These are phyloP conservation scores for Corydoras sp. DNA, from an alignment of 2,113 vertebrate genomes.

Conservation along the genomic window DNA sequence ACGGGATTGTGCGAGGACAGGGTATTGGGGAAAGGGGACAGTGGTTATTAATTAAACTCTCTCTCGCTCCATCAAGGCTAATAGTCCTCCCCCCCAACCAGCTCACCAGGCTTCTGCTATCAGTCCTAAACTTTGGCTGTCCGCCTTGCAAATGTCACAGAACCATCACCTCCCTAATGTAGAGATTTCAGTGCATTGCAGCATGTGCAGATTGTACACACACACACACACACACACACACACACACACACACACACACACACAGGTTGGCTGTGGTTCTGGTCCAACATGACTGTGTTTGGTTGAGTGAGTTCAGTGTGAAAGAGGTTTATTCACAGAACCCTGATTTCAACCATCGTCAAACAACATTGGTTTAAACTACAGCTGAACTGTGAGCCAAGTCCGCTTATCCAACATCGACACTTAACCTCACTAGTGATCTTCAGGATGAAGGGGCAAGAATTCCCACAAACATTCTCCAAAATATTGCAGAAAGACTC, in stretches of 20 bases:
- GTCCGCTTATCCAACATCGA: no score
- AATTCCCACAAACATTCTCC: no score
- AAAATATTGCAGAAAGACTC: no score
- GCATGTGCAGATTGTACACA: slow-evolving; percentile 25
- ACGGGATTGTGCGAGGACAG: slow-evolving; percentile 47
- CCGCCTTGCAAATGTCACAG: slow-evolving; percentile 45
- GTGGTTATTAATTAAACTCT: slow-evolving; percentile 79
- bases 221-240: slow-evolving; percentile 36
- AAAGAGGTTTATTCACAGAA: no score
- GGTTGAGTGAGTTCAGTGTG: no score
- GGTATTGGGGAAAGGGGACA: slow-evolving; percentile 62
- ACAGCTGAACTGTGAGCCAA: no score
- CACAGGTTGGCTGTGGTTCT: neutral
- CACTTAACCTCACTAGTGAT: no score
- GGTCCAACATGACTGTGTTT: no score
- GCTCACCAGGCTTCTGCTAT: slow-evolving; percentile 8
- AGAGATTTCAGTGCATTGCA: slow-evolving; percentile 30
- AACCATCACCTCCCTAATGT: slow-evolving; percentile 36
- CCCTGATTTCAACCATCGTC: no score
- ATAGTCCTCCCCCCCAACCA: slow-evolving; percentile 36
- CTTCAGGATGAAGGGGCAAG: no score
- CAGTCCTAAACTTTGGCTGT: slow-evolving; percentile 54
- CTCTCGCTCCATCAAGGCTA: slow-evolving; percentile 42
- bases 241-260: slow-evolving; percentile 3
- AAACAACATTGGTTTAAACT: no score